Evolutionary conservation across 2,797 vertebrate species (phyloP), one percentile per base, ranked within the genome.

Genomic region (Florisuga fusca): DNA sequence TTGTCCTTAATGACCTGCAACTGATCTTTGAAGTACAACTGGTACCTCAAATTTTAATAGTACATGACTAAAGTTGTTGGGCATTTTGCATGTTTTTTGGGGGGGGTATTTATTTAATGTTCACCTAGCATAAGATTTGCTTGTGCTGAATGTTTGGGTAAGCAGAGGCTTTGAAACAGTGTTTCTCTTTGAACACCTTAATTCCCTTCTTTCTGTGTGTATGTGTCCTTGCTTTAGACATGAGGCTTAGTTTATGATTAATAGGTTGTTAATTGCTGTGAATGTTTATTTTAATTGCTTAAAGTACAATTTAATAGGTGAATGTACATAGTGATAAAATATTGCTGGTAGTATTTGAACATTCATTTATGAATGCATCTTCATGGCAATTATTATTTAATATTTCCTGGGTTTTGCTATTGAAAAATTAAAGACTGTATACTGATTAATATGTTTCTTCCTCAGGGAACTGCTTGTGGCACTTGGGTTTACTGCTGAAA

Each of bases 391-490:
- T 80, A 69, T 18, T 91, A 58, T 74, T 85, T 90, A 81, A 88
- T 75, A 46, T 64, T 29, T 64, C 55, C 31, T 87, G 64, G 38
- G 34, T 5, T 77, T 89, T 89, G 45, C 31, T 87, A 2, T 33
- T 93, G 89, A 78, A 95, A 87, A 86, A 55, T 74, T 76, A 80
- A 63, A 76, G 57, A 45, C 10, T 21, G 5, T 66, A 7, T 86
- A 36, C n/a, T 57, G 31, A 85, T 75, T 66, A 67, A 55, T 91
- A 84, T 74, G 20, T 91, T 96, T 97, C 76, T 96, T 92, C 94
- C 87, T 83, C 97, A 99, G 99, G 98, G 63, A 99, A 98, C 84
- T 98, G 98, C 87, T 96, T 99, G 53, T 99, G 99, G 99, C 98
- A 99, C 94, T 96, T 99, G 33, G 99, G 98, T 59, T 96, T 99